Evolutionary conservation across 64 coral and sea anemone species (phyloP).

Genomic region (Dendrophyllia cribrosa): DNA sequence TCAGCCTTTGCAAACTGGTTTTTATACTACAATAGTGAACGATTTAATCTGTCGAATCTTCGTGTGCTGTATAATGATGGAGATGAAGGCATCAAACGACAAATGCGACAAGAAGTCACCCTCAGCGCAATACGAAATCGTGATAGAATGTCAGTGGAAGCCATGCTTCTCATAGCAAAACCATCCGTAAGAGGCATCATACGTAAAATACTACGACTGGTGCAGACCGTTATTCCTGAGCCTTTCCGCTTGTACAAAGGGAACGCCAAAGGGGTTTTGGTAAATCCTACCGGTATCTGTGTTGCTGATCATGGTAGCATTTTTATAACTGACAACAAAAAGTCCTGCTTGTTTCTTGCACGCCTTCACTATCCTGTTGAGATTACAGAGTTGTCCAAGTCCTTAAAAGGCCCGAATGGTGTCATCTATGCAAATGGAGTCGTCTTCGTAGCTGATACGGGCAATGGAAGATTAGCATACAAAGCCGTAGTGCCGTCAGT

Average conservation of each 20-base stretch:
- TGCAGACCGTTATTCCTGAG: conserved; percentile 57
- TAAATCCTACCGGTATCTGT: conserved; percentile 38
- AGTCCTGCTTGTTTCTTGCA: conserved; percentile 37
- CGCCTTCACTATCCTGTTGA: conserved; percentile 62
- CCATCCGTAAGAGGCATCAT: conserved; percentile 26
- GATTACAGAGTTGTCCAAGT: conserved; percentile 47
- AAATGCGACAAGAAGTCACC: conserved; percentile 34
- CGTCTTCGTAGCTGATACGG: conserved; percentile 53
- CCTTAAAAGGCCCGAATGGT: conserved; percentile 8
- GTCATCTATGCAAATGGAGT: conserved; percentile 21
- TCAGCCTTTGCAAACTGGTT: conserved; percentile 73
- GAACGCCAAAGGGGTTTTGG: conserved; percentile 50
- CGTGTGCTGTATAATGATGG: conserved; percentile 52
- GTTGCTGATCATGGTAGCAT: conserved; percentile 55
- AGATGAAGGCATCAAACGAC: conserved; percentile 34
- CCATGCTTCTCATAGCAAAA: conserved; percentile 46
- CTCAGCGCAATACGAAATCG: conserved; percentile 45
- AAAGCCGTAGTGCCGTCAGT: conserved; percentile 37
- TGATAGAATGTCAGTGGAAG: conserved; percentile 59
- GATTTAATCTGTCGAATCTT: conserved; percentile 69
- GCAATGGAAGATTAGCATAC: conserved; percentile 30
- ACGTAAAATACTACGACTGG: conserved; percentile 38
- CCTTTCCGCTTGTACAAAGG: conserved; percentile 52
- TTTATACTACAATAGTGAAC: conserved; percentile 20
- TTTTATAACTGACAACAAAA: conserved; percentile 66